Evolutionary conservation across 2,113 vertebrate genomes (phyloP).

Genomic region (Hippocampus mohnikei): DNA sequence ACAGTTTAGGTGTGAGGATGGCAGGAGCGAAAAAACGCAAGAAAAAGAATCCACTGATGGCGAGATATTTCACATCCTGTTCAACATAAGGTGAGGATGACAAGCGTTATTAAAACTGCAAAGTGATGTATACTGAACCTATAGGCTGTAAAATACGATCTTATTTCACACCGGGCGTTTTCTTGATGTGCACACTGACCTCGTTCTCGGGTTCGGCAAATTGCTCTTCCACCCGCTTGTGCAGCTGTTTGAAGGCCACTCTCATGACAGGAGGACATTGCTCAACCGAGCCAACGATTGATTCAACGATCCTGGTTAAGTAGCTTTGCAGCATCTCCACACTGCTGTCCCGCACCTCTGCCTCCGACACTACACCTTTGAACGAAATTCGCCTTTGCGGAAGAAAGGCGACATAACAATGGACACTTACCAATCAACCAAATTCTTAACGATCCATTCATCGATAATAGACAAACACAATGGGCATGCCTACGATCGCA

Average conservation of each 20-base stretch:
- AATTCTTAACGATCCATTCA: not conserved
- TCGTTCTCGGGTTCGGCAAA: slow-evolving; percentile 77
- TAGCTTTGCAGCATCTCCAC: slow-evolving; percentile 83
- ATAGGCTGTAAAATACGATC: not conserved
- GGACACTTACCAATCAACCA: not conserved
- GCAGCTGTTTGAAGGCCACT: slow-evolving; percentile 83
- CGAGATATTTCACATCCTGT: slow-evolving; percentile 84
- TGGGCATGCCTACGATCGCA: not conserved
- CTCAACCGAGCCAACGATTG: slow-evolving; percentile 78
- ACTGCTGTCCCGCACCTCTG: slow-evolving; percentile 81
- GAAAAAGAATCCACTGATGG: slow-evolving; percentile 88
- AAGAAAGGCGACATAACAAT: slow-evolving; percentile 22
- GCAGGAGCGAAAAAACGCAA: slow-evolving; percentile 85
- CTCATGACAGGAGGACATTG: slow-evolving; percentile 83
- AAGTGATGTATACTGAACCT: not conserved
- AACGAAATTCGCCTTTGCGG: slow-evolving; percentile 82
- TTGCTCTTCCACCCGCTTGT: slow-evolving; percentile 75
- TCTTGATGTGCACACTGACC: slow-evolving; percentile 61
- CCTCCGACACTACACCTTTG: slow-evolving; percentile 79
- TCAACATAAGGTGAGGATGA: slow-evolving; percentile 1
- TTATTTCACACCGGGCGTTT: not conserved
- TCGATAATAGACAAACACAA: too few species aligned
- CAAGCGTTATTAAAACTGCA: not conserved
- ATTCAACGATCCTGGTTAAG: slow-evolving; percentile 77
- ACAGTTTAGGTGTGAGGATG: slow-evolving; percentile 87